A percentile compares a stretch with the other conserved stretches of the same genome.
Evolutionary conservation across 1,140 invertebrate species (phyloP).

Genomic region (Heliothis subflexa): DNA sequence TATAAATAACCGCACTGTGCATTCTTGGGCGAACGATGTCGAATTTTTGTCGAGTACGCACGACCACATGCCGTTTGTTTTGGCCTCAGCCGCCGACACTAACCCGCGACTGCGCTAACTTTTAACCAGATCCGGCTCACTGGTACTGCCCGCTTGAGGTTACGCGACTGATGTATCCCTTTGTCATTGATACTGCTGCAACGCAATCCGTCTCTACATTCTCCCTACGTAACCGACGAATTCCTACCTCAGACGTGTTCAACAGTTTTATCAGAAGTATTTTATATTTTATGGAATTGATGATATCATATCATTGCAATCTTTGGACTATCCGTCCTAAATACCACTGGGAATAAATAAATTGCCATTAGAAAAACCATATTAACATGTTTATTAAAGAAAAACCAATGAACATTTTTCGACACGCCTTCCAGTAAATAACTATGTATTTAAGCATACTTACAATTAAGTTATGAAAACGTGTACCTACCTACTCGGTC

Average conservation of each 20-base stretch:
- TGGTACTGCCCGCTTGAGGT: neutral
- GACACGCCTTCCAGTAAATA: too few relatives aligned
- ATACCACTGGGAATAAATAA: too few relatives aligned
- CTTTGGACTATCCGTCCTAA: too few relatives aligned
- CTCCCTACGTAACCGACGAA: neutral
- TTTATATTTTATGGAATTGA: too few relatives aligned
- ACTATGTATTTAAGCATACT: too few relatives aligned
- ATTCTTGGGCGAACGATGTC: conserved; percentile 85
- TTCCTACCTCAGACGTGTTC: too few relatives aligned
- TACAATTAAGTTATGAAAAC: conserved; percentile 51
- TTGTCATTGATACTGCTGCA: neutral
- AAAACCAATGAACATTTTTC: too few relatives aligned
- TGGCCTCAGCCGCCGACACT: conserved; percentile 70
- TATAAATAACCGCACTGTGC: conserved; percentile 84
- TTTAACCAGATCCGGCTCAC: conserved; percentile 32
- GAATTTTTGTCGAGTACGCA: conserved; percentile 85
- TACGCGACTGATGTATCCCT: conserved; percentile 8
- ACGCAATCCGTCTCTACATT: neutral
- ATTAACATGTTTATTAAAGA: too few relatives aligned
- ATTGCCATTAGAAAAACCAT: too few relatives aligned
- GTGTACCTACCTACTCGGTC: conserved; percentile 39
- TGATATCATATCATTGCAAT: too few relatives aligned
- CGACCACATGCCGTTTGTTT: conserved; percentile 84
- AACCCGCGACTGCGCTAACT: conserved; percentile 65
- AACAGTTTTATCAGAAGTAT: too few relatives aligned